Evolutionary conservation across 2,113 vertebrate genomes (phyloP).

Genomic region (Cyanoramphus novaezelandiae): DNA sequence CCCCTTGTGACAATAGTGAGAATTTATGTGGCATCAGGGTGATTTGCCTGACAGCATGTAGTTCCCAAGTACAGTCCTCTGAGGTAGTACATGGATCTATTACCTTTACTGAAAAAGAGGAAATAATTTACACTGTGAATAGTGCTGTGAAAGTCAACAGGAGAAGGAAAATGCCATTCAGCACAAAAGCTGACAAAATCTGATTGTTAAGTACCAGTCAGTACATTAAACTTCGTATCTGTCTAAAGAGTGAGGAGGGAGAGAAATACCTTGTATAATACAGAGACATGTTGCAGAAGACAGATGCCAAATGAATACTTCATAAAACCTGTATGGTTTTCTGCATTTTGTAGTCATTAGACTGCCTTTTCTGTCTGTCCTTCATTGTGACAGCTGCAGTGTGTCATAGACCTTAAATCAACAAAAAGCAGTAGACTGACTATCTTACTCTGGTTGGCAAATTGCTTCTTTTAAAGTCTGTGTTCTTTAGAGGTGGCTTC

Average conservation of each 20-base stretch:
- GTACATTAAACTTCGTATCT: constrained; percentile 19
- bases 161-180: background rate
- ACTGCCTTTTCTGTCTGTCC: constrained; percentile 11
- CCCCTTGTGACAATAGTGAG: background rate
- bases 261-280: background rate
- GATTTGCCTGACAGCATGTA: background rate
- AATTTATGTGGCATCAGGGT: background rate
- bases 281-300: background rate
- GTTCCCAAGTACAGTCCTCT: background rate
- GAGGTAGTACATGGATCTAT: background rate
- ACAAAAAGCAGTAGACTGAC: background rate
- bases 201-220: constrained; percentile 22
- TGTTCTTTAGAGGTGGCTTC: background rate
- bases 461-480: background rate
- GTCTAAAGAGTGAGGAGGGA: constrained; percentile 19
- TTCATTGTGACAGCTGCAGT: constrained; percentile 35
- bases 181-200: constrained; percentile 53
- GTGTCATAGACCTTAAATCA: constrained; percentile 11
- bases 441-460: background rate
- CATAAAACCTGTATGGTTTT: background rate
- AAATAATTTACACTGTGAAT: background rate
- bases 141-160: background rate
- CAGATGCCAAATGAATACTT: background rate
- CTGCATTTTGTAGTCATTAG: constrained; percentile 5
- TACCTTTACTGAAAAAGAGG: background rate